Evolutionary conservation across 2,113 vertebrate species (phyloP).

Genomic region (Limanda limanda): DNA sequence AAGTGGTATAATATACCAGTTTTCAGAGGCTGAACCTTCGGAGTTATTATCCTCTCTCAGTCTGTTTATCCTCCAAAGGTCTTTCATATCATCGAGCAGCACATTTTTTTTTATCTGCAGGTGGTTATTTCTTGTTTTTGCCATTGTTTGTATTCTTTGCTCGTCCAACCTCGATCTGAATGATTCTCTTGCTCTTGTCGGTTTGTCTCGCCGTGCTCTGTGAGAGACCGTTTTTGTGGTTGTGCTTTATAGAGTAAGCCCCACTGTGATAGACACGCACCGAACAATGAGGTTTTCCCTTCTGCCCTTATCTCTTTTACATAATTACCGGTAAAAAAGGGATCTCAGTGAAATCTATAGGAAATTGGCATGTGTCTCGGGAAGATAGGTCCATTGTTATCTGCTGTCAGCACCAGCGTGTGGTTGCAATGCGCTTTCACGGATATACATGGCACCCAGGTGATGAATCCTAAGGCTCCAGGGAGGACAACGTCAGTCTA

Average conservation of each 20-base stretch:
- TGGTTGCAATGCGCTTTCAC: neutral
- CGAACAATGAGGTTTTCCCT: neutral
- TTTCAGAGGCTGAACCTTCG: slow-evolving; percentile 19
- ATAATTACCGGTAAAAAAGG: neutral
- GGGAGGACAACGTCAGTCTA: neutral
- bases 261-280: neutral
- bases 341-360: neutral
- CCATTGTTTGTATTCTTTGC: slow-evolving; percentile 19
- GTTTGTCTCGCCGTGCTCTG: slow-evolving; percentile 3
- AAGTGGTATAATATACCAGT: neutral
- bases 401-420: neutral
- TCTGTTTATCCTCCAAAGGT: slow-evolving; percentile 10
- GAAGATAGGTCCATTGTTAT: neutral
- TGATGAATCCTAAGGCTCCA: neutral
- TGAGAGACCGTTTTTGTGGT: neutral
- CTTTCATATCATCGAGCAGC: slow-evolving; percentile 34
- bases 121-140: slow-evolving; percentile 24
- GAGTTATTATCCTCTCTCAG: slow-evolving; percentile 1
- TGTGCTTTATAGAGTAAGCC: slow-evolving; percentile 2
- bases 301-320: neutral
- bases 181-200: neutral
- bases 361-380: neutral
- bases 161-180: slow-evolving; percentile 2
- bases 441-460: neutral
- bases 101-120: slow-evolving; percentile 22